phyloP scores from a whole-genome alignment of 1,140 invertebrate species.

The Aphis craccivora region DNA sequence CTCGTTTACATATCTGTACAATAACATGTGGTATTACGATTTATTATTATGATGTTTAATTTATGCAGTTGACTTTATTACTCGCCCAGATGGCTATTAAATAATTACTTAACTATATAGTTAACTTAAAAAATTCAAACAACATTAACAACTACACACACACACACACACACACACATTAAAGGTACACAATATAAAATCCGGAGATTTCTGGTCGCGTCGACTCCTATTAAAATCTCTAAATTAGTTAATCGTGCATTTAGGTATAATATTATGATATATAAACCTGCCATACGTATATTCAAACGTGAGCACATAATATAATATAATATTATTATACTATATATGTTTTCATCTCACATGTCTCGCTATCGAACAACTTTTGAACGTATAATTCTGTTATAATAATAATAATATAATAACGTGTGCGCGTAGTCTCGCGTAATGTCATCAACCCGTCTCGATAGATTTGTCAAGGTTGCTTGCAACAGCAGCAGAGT shows the following conservation, averaged over 20 bases:
- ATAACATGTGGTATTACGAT: not conserved
- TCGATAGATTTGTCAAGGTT: conserved; percentile 30
- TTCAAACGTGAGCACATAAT: not conserved
- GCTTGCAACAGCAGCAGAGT: not conserved
- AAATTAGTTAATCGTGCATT: conserved; percentile 37
- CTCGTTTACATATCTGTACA: not conserved
- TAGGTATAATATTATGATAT: not conserved
- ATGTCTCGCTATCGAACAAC: not conserved
- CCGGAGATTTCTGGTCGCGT: not conserved
- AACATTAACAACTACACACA: not conserved
- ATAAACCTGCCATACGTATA: not conserved
- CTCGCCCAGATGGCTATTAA: conserved; percentile 14
- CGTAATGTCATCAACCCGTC: conserved; percentile 42
- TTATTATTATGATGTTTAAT: not conserved
- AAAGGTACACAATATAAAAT: not conserved
- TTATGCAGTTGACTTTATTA: not conserved
- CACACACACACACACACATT: not conserved
- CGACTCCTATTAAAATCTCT: not conserved
- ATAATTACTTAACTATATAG: not conserved
- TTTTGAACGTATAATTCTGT: conserved; percentile 26
- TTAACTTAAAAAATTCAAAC: not conserved
- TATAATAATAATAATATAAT: not conserved
- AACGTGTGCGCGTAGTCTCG: not conserved
- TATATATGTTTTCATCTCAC: not conserved
- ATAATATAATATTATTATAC: not conserved